Percentiles rank a stretch among this genome's conserved stretches.
These are phyloP conservation scores for Prionace glauca DNA, from an alignment of 2,797 vertebrate species.

Conservation along the genomic window DNA sequence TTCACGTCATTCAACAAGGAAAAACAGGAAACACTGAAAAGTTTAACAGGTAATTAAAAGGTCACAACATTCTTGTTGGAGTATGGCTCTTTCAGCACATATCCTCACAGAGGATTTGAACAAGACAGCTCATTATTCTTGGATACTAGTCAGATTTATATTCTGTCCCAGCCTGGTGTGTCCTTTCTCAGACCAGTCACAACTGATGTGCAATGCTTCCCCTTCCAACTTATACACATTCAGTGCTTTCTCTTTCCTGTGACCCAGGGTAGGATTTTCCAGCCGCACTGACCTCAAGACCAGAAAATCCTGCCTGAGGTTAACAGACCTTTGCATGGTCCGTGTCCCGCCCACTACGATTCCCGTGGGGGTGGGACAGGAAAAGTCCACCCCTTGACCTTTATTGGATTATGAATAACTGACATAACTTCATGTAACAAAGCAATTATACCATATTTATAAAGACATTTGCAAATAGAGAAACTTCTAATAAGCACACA, in stretches of 20 bases:
- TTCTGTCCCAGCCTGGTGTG: not conserved
- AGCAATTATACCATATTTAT: not conserved
- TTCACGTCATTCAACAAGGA: conserved; percentile 97
- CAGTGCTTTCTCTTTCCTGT: not conserved
- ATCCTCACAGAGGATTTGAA: not conserved
- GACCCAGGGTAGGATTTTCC: not conserved
- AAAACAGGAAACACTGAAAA: conserved; percentile 95
- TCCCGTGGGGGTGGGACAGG: no score
- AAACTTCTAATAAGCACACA: not conserved
- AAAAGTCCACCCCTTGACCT: not conserved
- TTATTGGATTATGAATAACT: not conserved
- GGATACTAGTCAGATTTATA: not conserved
- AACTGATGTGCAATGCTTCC: not conserved
- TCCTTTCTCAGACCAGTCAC: not conserved
- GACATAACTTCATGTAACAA: not conserved
- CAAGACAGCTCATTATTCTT: not conserved
- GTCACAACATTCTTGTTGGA: not conserved
- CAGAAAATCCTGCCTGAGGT: no score
- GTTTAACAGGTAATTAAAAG: conserved; percentile 77
- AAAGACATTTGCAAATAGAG: not conserved
- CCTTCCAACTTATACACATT: not conserved
- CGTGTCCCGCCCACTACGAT: no score
- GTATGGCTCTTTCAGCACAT: not conserved
- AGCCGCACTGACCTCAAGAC: no score
- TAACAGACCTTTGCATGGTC: no score